phyloP scores from a whole-genome alignment of 1,140 invertebrate species.

The Rhagoletis zephyria region DNA sequence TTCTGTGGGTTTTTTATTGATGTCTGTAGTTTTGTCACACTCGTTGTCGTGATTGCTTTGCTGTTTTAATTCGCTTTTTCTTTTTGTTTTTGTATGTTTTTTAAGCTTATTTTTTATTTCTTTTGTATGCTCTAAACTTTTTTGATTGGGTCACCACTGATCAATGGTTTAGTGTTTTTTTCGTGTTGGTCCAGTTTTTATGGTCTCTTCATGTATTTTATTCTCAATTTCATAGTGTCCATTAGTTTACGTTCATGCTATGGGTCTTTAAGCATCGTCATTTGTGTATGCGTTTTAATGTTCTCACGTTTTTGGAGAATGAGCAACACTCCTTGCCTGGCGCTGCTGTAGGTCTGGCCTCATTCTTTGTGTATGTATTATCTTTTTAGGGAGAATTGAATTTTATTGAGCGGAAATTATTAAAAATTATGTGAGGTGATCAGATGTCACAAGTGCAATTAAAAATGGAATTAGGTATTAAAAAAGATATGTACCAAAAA shows the following conservation, averaged over 20 bases:
- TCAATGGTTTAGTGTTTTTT: background rate
- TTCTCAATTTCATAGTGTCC: background rate
- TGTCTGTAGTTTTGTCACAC: background rate
- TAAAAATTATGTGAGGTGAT: background rate
- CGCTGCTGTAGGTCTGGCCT: background rate
- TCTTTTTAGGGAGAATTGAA: background rate
- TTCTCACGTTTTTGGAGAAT: conserved; percentile 32
- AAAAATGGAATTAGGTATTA: background rate
- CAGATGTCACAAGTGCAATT: conserved; percentile 34
- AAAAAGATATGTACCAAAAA: background rate
- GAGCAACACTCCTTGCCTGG: background rate
- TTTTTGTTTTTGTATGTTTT: background rate
- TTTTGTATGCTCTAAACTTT: background rate
- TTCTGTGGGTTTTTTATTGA: background rate
- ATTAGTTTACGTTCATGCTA: background rate
- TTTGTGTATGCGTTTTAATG: background rate
- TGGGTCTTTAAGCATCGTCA: background rate
- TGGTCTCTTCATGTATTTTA: background rate
- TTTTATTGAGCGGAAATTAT: conserved; percentile 3
- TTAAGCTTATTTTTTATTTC: background rate
- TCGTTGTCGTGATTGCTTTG: too few relatives aligned
- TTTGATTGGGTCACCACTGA: background rate
- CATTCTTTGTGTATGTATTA: background rate
- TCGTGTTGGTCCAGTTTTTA: background rate
- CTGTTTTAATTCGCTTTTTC: background rate